These are phyloP conservation scores for Sardinella longiceps DNA, from an alignment of 2,797 vertebrate genomes.

Conservation along the genomic window DNA sequence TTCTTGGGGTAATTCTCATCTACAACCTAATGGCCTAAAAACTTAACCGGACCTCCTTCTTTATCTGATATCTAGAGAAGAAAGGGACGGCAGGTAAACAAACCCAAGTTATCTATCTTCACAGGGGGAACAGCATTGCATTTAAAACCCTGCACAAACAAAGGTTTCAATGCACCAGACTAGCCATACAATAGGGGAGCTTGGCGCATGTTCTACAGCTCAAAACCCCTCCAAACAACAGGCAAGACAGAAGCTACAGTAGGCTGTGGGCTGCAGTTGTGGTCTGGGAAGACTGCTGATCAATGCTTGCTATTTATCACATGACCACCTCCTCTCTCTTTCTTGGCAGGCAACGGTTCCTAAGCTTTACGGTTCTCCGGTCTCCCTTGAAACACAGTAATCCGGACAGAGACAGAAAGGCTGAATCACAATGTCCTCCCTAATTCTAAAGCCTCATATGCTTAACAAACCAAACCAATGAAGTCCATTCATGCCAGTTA, in stretches of 20 bases:
- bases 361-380: neutral
- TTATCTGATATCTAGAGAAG: neutral
- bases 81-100: neutral
- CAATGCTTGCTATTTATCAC: conserved; percentile 3
- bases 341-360: neutral
- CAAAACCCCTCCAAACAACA: neutral
- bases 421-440: no score
- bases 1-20: conserved; percentile 14
- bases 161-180: conserved; percentile 5
- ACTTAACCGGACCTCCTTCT: neutral
- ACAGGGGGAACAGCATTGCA: neutral
- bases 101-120: neutral
- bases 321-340: neutral
- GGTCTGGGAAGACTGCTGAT: neutral
- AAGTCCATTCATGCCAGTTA: no score
- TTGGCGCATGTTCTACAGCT: neutral
- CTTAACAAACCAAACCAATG: no score
- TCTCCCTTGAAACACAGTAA: neutral
- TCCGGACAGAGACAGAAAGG: no score
- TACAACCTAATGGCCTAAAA: conserved; percentile 27
- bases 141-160: neutral
- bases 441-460: no score
- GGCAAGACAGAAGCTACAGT: neutral
- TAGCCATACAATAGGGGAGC: neutral
- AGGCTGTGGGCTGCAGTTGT: neutral